These are phyloP conservation scores for Platycheirus rosarum DNA, from an alignment of 2,888 invertebrate genomes.

Conservation along the genomic window DNA sequence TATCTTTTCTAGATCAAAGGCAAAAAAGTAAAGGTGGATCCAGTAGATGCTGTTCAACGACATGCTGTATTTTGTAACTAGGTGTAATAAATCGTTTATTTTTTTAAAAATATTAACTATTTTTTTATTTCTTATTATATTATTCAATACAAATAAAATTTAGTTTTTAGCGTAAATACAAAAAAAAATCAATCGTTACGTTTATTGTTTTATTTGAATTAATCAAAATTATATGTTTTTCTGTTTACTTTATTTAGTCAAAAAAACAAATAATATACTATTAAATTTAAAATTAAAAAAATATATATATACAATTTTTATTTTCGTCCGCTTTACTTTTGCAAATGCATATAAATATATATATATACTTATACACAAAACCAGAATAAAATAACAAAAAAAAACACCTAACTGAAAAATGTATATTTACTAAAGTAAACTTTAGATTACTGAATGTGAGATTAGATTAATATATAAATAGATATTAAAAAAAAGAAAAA, in stretches of 20 bases:
- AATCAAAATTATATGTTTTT: constrained; percentile 51
- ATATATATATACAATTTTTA: constrained; percentile 27
- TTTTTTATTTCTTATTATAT: constrained; percentile 35
- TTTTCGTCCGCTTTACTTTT: constrained; percentile 68
- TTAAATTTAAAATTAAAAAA: constrained; percentile 31
- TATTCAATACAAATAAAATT: constrained; percentile 61
- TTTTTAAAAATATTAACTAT: constrained; percentile 64
- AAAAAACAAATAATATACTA: constrained; percentile 25
- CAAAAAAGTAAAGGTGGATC: constrained; percentile 97
- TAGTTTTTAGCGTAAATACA: constrained; percentile 57
- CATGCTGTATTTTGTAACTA: constrained; percentile 96
- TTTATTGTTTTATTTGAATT: constrained; percentile 63
- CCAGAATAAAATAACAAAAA: constrained; percentile 10
- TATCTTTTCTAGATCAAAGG: constrained; percentile 91
- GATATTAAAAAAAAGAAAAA: constrained; percentile 37
- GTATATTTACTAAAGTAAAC: constrained; percentile 71
- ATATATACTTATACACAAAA: constrained; percentile 50
- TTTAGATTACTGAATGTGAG: constrained; percentile 72
- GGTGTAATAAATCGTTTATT: constrained; percentile 74
- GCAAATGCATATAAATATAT: constrained; percentile 61
- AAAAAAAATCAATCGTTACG: constrained; percentile 62
- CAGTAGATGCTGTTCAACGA: constrained; percentile 96
- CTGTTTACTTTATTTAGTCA: constrained; percentile 38
- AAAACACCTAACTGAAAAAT: constrained; percentile 64
- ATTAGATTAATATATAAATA: constrained; percentile 64